A percentile compares a stretch with the other conserved stretches of the same genome.
phyloP scores from a whole-genome alignment of 2,113 vertebrate species.

The Oreochromis tanganicae region DNA sequence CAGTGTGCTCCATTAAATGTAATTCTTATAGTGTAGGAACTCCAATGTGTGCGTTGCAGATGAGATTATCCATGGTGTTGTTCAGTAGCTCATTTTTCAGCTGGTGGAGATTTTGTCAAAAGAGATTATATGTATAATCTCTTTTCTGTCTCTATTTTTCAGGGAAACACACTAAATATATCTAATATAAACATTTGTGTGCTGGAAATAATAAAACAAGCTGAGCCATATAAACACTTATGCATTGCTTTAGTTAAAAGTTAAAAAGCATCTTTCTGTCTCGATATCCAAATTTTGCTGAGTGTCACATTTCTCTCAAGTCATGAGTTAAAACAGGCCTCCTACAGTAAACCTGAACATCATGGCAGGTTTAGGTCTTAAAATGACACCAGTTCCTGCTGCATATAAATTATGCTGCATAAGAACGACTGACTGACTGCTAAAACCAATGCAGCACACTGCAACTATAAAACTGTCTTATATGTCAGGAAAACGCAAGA shows the following conservation, averaged over 20 bases:
- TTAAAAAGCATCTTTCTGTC: neutral
- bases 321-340: neutral
- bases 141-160: neutral
- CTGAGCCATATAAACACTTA: neutral
- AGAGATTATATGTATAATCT: constrained; percentile 33
- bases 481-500: neutral
- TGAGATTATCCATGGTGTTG: constrained; percentile 28
- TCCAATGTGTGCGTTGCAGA: constrained; percentile 5
- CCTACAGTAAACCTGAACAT: neutral
- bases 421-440: neutral
- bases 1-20: constrained; percentile 1
- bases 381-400: neutral
- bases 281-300: neutral
- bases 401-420: neutral
- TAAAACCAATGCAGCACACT: neutral
- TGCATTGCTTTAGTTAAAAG: neutral
- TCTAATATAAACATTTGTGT: neutral
- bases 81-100: constrained; percentile 37
- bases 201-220: neutral
- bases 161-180: constrained; percentile 1
- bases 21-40: neutral
- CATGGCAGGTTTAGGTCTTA: neutral
- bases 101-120: constrained; percentile 28
- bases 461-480: neutral
- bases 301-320: neutral